phyloP scores from a whole-genome alignment of 1,140 invertebrate genomes.

The Camponotus pennsylvanicus region DNA sequence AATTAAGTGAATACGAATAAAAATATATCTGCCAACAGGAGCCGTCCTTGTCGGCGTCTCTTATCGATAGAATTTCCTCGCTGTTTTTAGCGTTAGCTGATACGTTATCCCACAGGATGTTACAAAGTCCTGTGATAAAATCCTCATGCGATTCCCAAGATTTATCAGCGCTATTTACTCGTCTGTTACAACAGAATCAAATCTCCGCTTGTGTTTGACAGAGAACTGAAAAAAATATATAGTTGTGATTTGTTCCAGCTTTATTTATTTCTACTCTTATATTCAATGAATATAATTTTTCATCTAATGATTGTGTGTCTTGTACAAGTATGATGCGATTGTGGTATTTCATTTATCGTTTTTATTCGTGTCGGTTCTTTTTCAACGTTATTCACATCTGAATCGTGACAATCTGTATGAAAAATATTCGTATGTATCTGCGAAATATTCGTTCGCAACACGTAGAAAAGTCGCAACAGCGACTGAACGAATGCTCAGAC shows the following conservation, averaged over 20 bases:
- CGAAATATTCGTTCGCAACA: neutral
- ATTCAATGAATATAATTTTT: neutral
- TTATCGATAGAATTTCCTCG: constrained; percentile 61
- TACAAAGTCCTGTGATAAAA: constrained; percentile 64
- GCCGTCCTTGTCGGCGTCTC: constrained; percentile 1
- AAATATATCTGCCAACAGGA: constrained; percentile 33
- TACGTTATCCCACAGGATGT: constrained; percentile 65
- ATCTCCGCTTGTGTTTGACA: neutral
- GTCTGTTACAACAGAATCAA: neutral
- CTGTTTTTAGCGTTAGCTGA: constrained; percentile 34
- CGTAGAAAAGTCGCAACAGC: constrained; percentile 52
- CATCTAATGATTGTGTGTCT: neutral
- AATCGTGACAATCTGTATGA: neutral
- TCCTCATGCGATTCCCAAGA: neutral
- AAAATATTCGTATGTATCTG: neutral
- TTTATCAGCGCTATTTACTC: constrained; percentile 7
- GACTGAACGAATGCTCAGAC: constrained; percentile 65
- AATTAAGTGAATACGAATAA: neutral
- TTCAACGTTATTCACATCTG: neutral
- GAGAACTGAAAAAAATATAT: neutral
- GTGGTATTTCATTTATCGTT: neutral
- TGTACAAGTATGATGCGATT: neutral
- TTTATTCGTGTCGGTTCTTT: neutral
- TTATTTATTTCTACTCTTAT: neutral
- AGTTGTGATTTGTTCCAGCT: neutral